Conservation (phyloP, 2,113 vertebrate species). For the Aphelocoma coerulescens region DNA sequence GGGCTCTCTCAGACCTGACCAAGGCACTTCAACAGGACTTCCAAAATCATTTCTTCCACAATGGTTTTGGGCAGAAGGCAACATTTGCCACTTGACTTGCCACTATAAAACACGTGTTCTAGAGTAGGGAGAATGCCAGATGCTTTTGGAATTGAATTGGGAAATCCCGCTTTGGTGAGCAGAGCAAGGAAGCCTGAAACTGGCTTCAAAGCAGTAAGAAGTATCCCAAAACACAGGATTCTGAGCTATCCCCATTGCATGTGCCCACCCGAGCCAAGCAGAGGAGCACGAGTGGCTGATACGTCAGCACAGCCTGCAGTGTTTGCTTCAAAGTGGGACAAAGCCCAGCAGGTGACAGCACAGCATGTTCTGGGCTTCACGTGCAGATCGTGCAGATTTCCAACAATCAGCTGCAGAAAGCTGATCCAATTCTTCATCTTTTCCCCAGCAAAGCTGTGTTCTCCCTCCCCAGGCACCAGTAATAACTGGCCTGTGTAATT, state of each 20-base stretch:
- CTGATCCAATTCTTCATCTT: not conserved
- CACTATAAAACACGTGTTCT: not conserved
- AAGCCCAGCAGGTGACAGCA: not conserved
- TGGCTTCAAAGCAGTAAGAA: not conserved
- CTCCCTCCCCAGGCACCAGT: not conserved
- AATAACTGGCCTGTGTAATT: not conserved
- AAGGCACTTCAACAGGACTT: not conserved
- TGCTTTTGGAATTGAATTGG: not conserved
- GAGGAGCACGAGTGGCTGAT: not conserved
- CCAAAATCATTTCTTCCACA: not conserved
- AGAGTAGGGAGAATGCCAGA: not conserved
- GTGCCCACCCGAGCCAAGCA: not conserved
- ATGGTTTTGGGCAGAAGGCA: not conserved
- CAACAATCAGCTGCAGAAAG: not conserved
- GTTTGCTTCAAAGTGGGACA: not conserved
- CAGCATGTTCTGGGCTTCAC: not conserved
- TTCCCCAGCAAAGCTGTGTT: not conserved
- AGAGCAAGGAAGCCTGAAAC: not conserved
- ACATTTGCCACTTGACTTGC: not conserved
- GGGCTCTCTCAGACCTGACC: not conserved
- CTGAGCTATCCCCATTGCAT: not conserved
- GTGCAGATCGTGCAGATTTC: not conserved
- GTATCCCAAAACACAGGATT: not conserved
- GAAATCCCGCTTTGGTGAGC: not conserved
- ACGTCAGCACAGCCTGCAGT: not conserved